phyloP scores from a whole-genome alignment of 2,113 vertebrate genomes.

The Oceanodroma tethys region DNA sequence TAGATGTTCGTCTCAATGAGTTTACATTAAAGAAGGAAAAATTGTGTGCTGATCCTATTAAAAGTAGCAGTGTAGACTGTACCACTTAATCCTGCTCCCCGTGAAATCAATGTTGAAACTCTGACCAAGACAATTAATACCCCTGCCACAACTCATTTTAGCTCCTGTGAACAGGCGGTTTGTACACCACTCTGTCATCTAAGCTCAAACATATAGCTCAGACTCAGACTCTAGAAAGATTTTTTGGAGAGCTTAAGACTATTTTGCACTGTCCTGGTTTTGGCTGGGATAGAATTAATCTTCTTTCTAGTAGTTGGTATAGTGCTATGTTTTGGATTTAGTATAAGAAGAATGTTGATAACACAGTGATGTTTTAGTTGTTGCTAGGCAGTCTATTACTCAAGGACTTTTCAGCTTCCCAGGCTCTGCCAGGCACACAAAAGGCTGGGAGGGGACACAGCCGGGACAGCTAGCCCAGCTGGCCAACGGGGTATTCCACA shows the following conservation, averaged over 20 bases:
- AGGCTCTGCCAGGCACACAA: too few species aligned
- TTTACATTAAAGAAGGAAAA: not conserved
- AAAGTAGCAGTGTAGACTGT: not conserved
- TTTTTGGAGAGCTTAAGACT: not conserved
- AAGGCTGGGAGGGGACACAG: too few species aligned
- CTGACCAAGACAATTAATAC: not conserved
- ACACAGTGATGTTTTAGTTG: too few species aligned
- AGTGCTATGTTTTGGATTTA: too few species aligned
- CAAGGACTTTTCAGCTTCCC: too few species aligned
- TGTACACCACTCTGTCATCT: not conserved
- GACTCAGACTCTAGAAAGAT: not conserved
- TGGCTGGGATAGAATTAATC: too few species aligned
- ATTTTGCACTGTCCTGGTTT: too few species aligned
- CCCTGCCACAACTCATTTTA: not conserved
- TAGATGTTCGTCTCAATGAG: not conserved
- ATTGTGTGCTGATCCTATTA: not conserved
- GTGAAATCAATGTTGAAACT: not conserved
- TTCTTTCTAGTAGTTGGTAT: too few species aligned
- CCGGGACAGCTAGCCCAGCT: too few species aligned
- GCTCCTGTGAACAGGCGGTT: not conserved
- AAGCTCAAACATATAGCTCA: not conserved
- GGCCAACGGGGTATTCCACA: too few species aligned
- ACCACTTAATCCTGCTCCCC: not conserved
- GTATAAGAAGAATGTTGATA: too few species aligned
- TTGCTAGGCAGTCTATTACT: too few species aligned